A percentile compares a stretch with the other conserved stretches of the same genome.
Evolutionary conservation across 2,113 vertebrate species (phyloP).

Genomic region (Rhinopithecus roxellana): DNA sequence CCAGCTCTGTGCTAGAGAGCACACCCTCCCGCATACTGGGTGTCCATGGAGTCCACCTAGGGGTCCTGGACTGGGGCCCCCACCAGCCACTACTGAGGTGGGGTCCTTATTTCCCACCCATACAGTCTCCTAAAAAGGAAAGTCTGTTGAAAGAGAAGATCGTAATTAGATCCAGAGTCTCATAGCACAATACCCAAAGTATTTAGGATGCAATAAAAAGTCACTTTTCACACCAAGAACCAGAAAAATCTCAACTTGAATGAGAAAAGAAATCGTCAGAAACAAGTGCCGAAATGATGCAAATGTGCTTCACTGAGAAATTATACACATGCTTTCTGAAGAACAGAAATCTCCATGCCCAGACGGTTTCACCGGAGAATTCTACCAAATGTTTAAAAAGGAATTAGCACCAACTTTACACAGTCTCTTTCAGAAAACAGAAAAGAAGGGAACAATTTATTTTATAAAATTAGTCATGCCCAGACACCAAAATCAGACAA

Average conservation of each 20-base stretch:
- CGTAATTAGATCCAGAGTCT: not conserved
- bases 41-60: not conserved
- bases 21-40: not conserved
- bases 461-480: not conserved
- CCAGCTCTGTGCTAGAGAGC: not conserved
- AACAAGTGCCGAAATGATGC: not conserved
- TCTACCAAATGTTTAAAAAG: not conserved
- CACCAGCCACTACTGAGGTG: too few species aligned
- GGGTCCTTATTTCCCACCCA: not conserved
- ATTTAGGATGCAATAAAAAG: not conserved
- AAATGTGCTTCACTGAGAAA: not conserved
- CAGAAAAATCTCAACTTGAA: not conserved
- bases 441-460: not conserved
- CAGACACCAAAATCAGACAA: not conserved
- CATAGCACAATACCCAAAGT: not conserved
- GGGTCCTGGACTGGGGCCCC: too few species aligned
- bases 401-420: not conserved
- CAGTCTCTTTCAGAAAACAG: not conserved
- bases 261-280: not conserved
- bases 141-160: not conserved
- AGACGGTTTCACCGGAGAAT: not conserved
- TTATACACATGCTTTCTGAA: not conserved
- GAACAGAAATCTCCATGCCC: not conserved
- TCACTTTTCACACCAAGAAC: not conserved
- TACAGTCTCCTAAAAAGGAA: not conserved